phyloP scores from a whole-genome alignment of 2,113 vertebrate genomes.

The Phrynocephalus versicolor region DNA sequence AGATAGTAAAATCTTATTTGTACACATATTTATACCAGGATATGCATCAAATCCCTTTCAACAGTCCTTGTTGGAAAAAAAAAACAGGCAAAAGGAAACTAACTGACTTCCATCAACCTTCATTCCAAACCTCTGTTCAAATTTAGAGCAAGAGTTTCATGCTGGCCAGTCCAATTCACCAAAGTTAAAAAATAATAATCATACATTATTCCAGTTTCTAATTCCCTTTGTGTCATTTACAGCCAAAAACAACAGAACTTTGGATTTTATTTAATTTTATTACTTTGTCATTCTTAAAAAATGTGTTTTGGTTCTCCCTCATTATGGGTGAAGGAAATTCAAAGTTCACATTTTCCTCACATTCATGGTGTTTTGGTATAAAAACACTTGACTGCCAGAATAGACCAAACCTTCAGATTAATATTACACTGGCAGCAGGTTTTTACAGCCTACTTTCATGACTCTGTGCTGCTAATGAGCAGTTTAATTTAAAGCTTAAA shows the following conservation, averaged over 20 bases:
- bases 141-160: too few species aligned
- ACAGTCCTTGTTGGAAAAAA: background rate
- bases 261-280: too few species aligned
- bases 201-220: too few species aligned
- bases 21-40: background rate
- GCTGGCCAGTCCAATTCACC: too few species aligned
- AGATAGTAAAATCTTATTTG: background rate
- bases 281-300: too few species aligned
- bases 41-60: background rate
- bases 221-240: too few species aligned
- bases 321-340: slow-evolving; percentile 31
- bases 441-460: slow-evolving; percentile 68
- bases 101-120: background rate
- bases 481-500: slow-evolving; percentile 77
- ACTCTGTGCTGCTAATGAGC: slow-evolving; percentile 70
- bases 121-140: too few species aligned
- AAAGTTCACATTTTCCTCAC: slow-evolving; percentile 51
- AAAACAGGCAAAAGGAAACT: background rate
- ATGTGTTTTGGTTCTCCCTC: background rate
- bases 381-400: slow-evolving; percentile 44
- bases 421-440: slow-evolving; percentile 63
- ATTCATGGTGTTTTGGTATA: slow-evolving; percentile 57
- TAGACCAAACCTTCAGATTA: slow-evolving; percentile 65
- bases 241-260: background rate
- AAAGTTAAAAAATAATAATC: too few species aligned